Evolutionary conservation across 1,140 invertebrate genomes (phyloP).

Genomic region (Bombus superbus): DNA sequence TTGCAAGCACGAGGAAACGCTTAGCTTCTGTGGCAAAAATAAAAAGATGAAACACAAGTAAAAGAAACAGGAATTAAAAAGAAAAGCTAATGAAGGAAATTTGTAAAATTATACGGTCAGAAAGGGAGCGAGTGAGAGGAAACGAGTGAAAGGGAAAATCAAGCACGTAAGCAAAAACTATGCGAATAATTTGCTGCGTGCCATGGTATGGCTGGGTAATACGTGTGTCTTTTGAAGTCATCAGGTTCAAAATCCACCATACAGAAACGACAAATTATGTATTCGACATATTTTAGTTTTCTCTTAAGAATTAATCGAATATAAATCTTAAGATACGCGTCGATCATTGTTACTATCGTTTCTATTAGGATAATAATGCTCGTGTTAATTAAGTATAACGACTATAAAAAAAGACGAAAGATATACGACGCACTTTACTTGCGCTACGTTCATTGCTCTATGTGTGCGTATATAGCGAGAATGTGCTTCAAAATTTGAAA

Average conservation of each 20-base stretch:
- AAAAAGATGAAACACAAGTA: not conserved
- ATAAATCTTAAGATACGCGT: constrained; percentile 28
- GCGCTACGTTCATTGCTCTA: constrained; percentile 56
- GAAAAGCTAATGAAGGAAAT: not conserved
- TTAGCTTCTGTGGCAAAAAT: constrained; percentile 16
- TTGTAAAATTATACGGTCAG: constrained; percentile 44
- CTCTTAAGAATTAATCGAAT: constrained; percentile 34
- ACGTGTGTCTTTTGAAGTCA: constrained; percentile 32
- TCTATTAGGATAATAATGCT: constrained; percentile 16
- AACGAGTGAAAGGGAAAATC: constrained; percentile 43
- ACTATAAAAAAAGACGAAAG: constrained; percentile 9
- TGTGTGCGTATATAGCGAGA: constrained; percentile 43
- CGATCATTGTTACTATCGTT: constrained; percentile 50
- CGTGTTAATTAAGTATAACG: constrained; percentile 9
- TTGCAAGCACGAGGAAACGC: constrained; percentile 6
- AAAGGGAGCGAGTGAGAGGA: constrained; percentile 30
- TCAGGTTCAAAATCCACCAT: constrained; percentile 12
- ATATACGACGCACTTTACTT: constrained; percentile 40
- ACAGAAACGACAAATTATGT: constrained; percentile 18
- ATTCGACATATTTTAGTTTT: constrained; percentile 19
- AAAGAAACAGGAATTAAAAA: not conserved
- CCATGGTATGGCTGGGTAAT: not conserved
- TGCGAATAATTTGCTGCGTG: constrained; percentile 32
- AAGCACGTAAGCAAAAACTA: constrained; percentile 25
- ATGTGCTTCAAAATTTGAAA: constrained; percentile 66